These are phyloP conservation scores for Coregonus clupeaformis DNA, from an alignment of 2,113 vertebrate species.

Conservation along the genomic window DNA sequence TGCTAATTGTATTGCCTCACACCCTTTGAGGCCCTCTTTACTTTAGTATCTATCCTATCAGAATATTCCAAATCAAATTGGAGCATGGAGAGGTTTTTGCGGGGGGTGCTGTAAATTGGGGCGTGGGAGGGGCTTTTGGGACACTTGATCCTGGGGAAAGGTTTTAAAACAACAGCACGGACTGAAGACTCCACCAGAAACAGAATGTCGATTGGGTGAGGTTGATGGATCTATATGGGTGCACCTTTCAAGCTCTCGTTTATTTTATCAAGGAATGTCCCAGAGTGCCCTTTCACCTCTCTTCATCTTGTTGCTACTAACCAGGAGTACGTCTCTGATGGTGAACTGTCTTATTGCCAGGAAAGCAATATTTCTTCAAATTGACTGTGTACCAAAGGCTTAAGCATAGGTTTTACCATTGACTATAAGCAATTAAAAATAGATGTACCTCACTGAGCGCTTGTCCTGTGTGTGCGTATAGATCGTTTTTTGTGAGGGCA, in stretches of 20 bases:
- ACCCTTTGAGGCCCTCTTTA: slow-evolving; percentile 40
- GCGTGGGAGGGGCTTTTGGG: too few species aligned
- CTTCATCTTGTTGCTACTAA: slow-evolving; percentile 67
- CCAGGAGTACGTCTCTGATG: slow-evolving; percentile 71
- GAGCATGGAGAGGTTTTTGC: neutral
- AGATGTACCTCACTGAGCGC: neutral
- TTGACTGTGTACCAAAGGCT: too few species aligned
- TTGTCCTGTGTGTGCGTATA: neutral
- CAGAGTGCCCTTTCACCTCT: slow-evolving; percentile 66
- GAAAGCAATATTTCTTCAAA: too few species aligned
- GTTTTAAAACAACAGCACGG: neutral
- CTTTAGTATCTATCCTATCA: slow-evolving; percentile 14
- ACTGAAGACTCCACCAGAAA: slow-evolving; percentile 17
- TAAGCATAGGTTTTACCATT: neutral
- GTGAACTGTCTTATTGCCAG: slow-evolving; percentile 40
- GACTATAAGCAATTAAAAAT: neutral
- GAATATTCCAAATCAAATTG: neutral
- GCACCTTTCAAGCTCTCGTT: slow-evolving; percentile 55
- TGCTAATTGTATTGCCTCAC: slow-evolving; percentile 70
- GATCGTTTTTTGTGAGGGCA: slow-evolving; percentile 5
- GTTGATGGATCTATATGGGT: slow-evolving; percentile 41
- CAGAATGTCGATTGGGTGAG: slow-evolving; percentile 12
- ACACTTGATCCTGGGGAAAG: neutral
- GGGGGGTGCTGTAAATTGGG: too few species aligned
- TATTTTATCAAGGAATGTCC: slow-evolving; percentile 75